A percentile compares a stretch with the other conserved stretches of the same genome.
phyloP scores from a whole-genome alignment of 2,888 invertebrate species.

The Gerris lacustris region DNA sequence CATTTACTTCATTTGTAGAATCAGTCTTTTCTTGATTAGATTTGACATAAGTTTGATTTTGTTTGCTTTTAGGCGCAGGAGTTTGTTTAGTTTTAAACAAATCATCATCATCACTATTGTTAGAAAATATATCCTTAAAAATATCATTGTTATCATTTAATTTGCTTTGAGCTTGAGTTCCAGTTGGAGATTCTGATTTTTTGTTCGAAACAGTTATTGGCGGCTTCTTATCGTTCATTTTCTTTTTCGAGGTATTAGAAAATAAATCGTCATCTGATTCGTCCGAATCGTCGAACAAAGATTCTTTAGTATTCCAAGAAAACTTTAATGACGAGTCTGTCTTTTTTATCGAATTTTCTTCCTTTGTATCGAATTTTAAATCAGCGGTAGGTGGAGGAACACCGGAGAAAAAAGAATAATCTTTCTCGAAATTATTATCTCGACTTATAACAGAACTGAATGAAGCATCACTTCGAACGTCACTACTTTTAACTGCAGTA shows the following conservation, averaged over 20 bases:
- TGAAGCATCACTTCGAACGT: background rate
- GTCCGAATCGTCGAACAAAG: background rate
- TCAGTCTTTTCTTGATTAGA: no score
- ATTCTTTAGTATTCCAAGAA: background rate
- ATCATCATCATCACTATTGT: background rate
- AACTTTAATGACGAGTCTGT: background rate
- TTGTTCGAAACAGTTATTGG: background rate
- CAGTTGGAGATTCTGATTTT: background rate
- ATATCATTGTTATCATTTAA: background rate
- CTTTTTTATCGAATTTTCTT: background rate
- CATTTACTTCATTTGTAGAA: no score
- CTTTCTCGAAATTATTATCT: background rate
- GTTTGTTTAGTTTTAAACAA: background rate
- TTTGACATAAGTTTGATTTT: no score
- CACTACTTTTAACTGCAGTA: background rate
- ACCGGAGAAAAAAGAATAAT: background rate
- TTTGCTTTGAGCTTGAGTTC: background rate
- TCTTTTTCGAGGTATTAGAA: background rate
- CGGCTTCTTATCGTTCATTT: background rate
- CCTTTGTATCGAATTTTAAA: background rate
- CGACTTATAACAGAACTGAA: background rate
- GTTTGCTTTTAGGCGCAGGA: no score
- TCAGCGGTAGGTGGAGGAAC: background rate
- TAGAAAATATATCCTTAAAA: background rate
- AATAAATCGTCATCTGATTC: background rate